Base-by-base conservation (phyloP, 2,888 invertebrate species). In the Dasypolia templi region DNA sequence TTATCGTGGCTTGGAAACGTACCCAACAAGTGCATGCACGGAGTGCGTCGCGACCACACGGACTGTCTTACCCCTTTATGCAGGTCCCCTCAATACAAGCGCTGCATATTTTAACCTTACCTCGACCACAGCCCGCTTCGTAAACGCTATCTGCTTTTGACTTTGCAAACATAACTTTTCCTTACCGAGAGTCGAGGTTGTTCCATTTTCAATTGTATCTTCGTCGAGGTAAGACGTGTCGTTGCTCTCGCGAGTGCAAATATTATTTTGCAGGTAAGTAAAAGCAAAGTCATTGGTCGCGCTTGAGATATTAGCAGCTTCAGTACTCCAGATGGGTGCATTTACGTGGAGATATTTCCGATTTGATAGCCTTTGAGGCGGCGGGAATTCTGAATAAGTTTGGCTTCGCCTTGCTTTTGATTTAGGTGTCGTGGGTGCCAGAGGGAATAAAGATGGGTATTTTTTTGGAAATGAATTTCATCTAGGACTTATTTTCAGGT, bases 291-390 rank as follows among this genome's bases (percentile, higher is more conserved):
- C 90, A 91, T 91, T 93, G 93, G 94, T 92, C 91, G 89, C 93
- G 92, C 91, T 93, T 95, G 95, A 96, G 95, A 95, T 95, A 96
- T 96, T 95, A 95, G 95, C 91, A 94, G 93, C 91, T 91, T 90
- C 90, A 89, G 89, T 83, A 79, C 88, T 87, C 91, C 91, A 94
- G 94, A 94, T 93, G 94, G 92, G 92, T 94, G 95, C 94, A 94
- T 94, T 94, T 92, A 93, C 89, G 90, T 90, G 89, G 92, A 94
- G 95, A 94, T 94, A 93, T 93, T 94, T 91, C 90, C 90, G 91
- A 89, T 92, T 91, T 92, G 95, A 95, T 95, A 95, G 92, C 92
- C 93, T 94, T 94, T 94, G 95, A 94, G 91, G 87, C 75, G 74
- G 82, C 77, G 87, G 81, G 87, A 87, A 87, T 87, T 85, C 76